Conservation (phyloP, 2,113 vertebrate species). For the Cynocephalus volans region DNA sequence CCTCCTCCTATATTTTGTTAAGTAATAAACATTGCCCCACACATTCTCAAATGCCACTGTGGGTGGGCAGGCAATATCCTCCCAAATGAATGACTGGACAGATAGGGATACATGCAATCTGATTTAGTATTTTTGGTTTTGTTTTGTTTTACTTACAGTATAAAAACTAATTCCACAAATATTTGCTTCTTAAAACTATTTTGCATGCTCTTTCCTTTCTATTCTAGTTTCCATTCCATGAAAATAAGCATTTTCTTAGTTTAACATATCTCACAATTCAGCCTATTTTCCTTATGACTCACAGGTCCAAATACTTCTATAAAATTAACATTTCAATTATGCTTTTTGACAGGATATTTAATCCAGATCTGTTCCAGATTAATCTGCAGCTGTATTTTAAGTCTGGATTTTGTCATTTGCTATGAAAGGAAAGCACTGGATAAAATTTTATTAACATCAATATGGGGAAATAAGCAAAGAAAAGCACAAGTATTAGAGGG, state of each 20-base stretch:
- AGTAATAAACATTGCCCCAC: neutral
- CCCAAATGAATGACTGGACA: neutral
- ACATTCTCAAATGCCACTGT: neutral
- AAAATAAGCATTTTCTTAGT: conserved; percentile 70
- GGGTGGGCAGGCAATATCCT: neutral
- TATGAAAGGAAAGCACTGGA: conserved; percentile 34
- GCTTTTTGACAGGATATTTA: conserved; percentile 72
- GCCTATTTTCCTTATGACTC: conserved; percentile 31
- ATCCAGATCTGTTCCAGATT: conserved; percentile 73
- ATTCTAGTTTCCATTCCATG: neutral
- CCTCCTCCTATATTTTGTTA: neutral
- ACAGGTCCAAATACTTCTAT: conserved; percentile 29
- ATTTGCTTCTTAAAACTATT: neutral
- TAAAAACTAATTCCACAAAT: conserved; percentile 47
- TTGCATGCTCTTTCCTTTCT: neutral
- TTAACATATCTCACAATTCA: conserved; percentile 42
- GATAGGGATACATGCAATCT: neutral
- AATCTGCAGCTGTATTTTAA: conserved; percentile 57
- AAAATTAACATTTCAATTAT: conserved; percentile 72
- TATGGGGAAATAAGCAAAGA: neutral
- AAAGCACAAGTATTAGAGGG: neutral
- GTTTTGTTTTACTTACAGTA: neutral
- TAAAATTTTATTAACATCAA: conserved; percentile 58
- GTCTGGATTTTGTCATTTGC: conserved; percentile 72
- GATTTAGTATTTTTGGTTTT: neutral